Percentiles rank a stretch among this genome's conserved stretches.
These are phyloP conservation scores for Phenganax marumi DNA, from an alignment of 92 coral and sea anemone genomes.

Conservation along the genomic window DNA sequence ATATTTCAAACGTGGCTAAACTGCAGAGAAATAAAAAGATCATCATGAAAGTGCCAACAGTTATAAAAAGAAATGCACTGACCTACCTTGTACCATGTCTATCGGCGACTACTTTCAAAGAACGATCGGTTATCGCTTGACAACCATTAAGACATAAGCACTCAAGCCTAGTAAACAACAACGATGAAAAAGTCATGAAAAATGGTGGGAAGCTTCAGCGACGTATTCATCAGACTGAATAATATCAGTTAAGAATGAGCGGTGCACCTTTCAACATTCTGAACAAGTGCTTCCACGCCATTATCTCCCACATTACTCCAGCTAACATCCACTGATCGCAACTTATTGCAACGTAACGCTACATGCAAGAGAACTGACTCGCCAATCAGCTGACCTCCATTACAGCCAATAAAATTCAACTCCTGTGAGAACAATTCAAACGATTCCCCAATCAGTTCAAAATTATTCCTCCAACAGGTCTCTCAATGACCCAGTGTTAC, in stretches of 20 bases:
- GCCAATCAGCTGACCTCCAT: conserved; percentile 90
- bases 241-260: neutral
- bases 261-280: conserved; percentile 75
- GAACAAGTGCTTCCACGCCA: conserved; percentile 86
- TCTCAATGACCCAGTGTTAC: no score
- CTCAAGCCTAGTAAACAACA: conserved; percentile 63
- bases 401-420: conserved; percentile 87
- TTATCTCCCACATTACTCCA: conserved; percentile 98
- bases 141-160: conserved; percentile 96
- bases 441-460: neutral
- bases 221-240: neutral
- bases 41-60: neutral
- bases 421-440: conserved; percentile 60
- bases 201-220: neutral
- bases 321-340: conserved; percentile 90
- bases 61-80: no score
- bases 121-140: conserved; percentile 82
- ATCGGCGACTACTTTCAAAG: conserved; percentile 70
- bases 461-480: no score
- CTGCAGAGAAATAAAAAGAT: conserved; percentile 39
- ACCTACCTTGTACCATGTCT: conserved; percentile 85
- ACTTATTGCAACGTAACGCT: conserved; percentile 75
- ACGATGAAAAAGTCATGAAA: neutral
- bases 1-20: conserved; percentile 87
- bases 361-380: conserved; percentile 93